These are phyloP conservation scores for Aplysia californica DNA, from an alignment of 1,140 invertebrate species.

Conservation along the genomic window DNA sequence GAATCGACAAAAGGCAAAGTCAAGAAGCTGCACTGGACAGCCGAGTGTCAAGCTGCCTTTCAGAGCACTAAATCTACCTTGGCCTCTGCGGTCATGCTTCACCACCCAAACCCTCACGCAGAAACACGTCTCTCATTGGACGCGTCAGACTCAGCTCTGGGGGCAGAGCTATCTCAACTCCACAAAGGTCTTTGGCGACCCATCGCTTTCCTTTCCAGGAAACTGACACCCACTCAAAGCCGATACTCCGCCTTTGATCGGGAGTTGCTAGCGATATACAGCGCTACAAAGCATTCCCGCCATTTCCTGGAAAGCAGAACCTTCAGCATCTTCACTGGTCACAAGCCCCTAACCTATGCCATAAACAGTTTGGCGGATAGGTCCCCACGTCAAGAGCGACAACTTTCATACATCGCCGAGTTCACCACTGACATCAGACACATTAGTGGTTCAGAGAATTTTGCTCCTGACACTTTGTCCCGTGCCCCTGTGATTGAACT, in stretches of 20 bases:
- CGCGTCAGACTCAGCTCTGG: slow-evolving; percentile 1
- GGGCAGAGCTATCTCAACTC: no score
- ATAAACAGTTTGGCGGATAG: slow-evolving; percentile 1
- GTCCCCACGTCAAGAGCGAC: slow-evolving; percentile 17
- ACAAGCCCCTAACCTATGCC: slow-evolving; percentile 2
- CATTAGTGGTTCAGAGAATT: neutral
- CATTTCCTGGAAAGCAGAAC: slow-evolving; percentile 13
- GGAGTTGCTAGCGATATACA: slow-evolving; percentile 6
- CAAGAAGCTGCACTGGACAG: neutral
- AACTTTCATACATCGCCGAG: slow-evolving; percentile 20
- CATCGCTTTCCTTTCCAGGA: no score
- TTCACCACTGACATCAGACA: slow-evolving; percentile 18
- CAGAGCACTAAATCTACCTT: neutral
- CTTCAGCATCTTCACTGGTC: slow-evolving; percentile 13
- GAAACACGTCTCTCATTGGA: slow-evolving; percentile 3
- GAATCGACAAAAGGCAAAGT: neutral
- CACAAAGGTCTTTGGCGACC: no score
- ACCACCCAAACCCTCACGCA: slow-evolving; percentile 15
- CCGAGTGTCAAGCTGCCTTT: slow-evolving; percentile 1
- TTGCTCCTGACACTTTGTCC: neutral
- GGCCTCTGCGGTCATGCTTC: slow-evolving; percentile 4
- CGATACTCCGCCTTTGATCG: slow-evolving; percentile 21
- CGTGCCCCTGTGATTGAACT: no score
- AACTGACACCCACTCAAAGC: no score
- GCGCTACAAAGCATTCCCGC: slow-evolving; percentile 10